phyloP scores from a whole-genome alignment of 2,797 vertebrate species.

The Rhinoraja longicauda region DNA sequence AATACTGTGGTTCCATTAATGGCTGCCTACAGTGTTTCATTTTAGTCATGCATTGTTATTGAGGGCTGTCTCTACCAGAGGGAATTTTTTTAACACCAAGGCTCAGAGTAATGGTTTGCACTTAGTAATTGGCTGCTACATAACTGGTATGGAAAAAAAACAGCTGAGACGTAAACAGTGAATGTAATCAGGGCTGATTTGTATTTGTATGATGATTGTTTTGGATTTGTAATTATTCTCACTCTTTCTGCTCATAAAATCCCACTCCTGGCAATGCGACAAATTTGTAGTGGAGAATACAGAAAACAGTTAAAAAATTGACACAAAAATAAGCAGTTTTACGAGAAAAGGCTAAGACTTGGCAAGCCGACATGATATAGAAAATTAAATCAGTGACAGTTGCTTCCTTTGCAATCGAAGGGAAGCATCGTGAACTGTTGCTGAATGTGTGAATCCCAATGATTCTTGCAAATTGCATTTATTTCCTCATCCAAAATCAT shows the following conservation, averaged over 20 bases:
- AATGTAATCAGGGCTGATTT: slow-evolving; percentile 22
- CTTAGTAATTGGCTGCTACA: slow-evolving; percentile 14
- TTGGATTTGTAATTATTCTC: slow-evolving; percentile 35
- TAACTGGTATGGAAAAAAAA: slow-evolving; percentile 19
- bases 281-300: not conserved
- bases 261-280: slow-evolving; percentile 13
- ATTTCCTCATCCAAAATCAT: slow-evolving; percentile 26
- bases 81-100: slow-evolving; percentile 24
- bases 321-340: slow-evolving; percentile 31
- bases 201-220: slow-evolving; percentile 36
- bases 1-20: not conserved
- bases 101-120: not conserved
- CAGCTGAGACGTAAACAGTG: slow-evolving; percentile 36
- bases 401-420: slow-evolving; percentile 35
- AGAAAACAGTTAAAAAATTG: slow-evolving; percentile 23
- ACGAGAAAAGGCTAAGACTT: slow-evolving; percentile 35
- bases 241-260: slow-evolving; percentile 24
- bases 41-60: not conserved
- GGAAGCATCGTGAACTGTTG: slow-evolving; percentile 30
- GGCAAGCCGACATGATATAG: slow-evolving; percentile 1
- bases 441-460: slow-evolving; percentile 35
- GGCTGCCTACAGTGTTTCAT: not conserved
- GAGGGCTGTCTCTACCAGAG: slow-evolving; percentile 14
- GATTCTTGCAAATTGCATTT: slow-evolving; percentile 34
- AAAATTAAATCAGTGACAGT: slow-evolving; percentile 32